Conservation (phyloP, 35 echinoderm and acorn worm species). For the Diadema setosum region DNA sequence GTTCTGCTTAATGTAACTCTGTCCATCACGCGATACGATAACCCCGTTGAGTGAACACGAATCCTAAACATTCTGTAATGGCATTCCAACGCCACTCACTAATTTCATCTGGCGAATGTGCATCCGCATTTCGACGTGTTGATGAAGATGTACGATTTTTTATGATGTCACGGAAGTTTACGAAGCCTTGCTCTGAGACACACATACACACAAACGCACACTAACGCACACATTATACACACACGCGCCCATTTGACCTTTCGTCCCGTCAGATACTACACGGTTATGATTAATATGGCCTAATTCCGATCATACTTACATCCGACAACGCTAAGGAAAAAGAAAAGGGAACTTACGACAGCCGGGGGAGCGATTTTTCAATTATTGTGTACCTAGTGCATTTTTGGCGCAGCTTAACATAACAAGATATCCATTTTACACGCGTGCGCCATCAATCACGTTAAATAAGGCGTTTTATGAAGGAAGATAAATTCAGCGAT, state of each 20-base stretch:
- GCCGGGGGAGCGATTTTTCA: not conserved
- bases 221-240: no score
- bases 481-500: not conserved
- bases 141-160: no score
- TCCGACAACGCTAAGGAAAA: not conserved
- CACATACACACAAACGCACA: no score
- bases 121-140: no score
- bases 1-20: no score
- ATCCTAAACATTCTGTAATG: no score
- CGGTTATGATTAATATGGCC: not conserved
- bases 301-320: constrained; percentile 6
- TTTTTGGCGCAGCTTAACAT: constrained; percentile 10
- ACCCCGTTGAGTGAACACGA: no score
- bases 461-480: constrained; percentile 5
- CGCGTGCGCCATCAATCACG: not conserved
- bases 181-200: no score
- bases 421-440: not conserved
- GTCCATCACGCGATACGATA: no score
- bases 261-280: not conserved
- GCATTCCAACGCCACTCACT: no score
- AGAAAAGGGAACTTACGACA: not conserved
- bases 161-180: no score
- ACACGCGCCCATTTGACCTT: not conserved
- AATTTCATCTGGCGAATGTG: no score
- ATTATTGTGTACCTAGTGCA: constrained; percentile 7